Evolutionary conservation across 2,797 vertebrate species (phyloP), one percentile per base, ranked within the genome.

Genomic region (Tiaroga cobitis): DNA sequence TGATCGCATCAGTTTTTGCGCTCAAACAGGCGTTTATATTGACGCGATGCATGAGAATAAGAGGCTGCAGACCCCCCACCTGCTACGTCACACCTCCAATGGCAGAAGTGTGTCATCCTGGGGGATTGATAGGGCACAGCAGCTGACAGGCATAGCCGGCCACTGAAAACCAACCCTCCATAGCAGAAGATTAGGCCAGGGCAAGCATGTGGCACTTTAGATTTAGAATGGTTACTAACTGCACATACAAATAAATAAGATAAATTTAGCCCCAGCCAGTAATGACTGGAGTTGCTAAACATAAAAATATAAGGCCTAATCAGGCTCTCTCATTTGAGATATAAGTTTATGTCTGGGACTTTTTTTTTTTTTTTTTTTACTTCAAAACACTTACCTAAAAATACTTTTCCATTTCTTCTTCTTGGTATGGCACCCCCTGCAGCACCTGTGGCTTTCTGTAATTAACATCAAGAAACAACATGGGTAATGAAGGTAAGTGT

Each of bases 381-480:
- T 67, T 61, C 61, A 67, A 49, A 73, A 59, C 24, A 82, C 84
- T 94, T 96, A 99, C 98, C 98, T 94, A 99, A 96, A 96, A 98
- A 98, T 86, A 99, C 94, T 96, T 97, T 98, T 90, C 97, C 96
- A 87, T 98, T 98, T 92, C 95, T 97, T 90, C 96, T 94, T 94
- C 96, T 97, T 88, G 97, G 96, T 90, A 97, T 94, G 89, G 97
- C 96, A 69, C 98, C 98, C 91, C 96, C 98, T 90, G 98, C 96
- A 81, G 97, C 98, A 89, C 98, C 98, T 93, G 96, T 97, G 94
- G 96, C 92, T 95, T 98, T 99, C 98, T 99, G 96, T 85, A 93
- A 93, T 90, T 86, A 93, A 94, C 89, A 90, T 51, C 46, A 78
- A 13, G 29, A 85, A 67, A 82, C 37, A 67, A 39, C 74, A 46